Evolutionary conservation across 1,140 invertebrate species (phyloP).

Genomic region (Fopius arisanus): DNA sequence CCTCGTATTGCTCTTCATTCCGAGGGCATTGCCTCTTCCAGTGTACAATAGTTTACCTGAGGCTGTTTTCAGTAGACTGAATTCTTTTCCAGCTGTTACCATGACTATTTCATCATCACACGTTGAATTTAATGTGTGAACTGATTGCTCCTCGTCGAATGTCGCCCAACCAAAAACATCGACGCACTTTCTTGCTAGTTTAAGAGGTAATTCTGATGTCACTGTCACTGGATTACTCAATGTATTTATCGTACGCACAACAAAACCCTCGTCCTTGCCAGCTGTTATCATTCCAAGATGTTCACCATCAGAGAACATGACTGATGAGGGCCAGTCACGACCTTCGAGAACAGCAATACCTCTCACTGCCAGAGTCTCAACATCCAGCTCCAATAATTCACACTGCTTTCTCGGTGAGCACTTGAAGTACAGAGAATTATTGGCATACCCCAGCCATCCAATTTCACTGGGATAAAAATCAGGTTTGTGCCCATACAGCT

Average conservation of each 20-base stretch:
- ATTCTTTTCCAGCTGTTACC: constrained; percentile 83
- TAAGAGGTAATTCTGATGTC: constrained; percentile 76
- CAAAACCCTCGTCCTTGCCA: constrained; percentile 83
- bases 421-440: constrained; percentile 69
- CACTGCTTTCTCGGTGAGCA: constrained; percentile 67
- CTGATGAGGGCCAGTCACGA: constrained; percentile 70
- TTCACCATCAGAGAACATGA: constrained; percentile 87
- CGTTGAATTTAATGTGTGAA: constrained; percentile 65
- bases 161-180: constrained; percentile 77
- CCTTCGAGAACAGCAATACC: constrained; percentile 72
- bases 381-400: constrained; percentile 71
- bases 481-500: constrained; percentile 81
- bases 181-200: constrained; percentile 81
- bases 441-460: constrained; percentile 86
- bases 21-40: constrained; percentile 79
- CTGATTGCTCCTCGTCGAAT: constrained; percentile 73
- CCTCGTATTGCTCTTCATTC: constrained; percentile 72
- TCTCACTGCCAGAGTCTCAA: constrained; percentile 67
- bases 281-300: constrained; percentile 81
- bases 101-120: constrained; percentile 75
- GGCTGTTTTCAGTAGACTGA: constrained; percentile 79
- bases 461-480: constrained; percentile 81
- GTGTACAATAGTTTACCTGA: constrained; percentile 83
- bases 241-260: constrained; percentile 80
- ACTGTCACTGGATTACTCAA: constrained; percentile 68